Evolutionary conservation across 2,113 vertebrate genomes (phyloP), one percentile per base, ranked within the genome.

Genomic region (Alexandromys fortis): DNA sequence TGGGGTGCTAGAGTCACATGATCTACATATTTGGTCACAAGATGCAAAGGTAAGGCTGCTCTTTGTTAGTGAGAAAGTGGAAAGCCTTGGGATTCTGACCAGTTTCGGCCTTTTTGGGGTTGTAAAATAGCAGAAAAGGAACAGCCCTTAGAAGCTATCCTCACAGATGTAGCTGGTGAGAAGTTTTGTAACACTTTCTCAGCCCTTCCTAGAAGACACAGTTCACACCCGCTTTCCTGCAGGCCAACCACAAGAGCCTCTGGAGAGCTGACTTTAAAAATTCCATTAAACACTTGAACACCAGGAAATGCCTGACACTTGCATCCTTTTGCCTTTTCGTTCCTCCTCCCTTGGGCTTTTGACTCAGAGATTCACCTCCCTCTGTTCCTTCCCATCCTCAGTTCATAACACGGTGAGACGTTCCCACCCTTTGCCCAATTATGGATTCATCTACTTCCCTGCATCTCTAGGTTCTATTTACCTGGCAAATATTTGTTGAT

Each of bases 101-200:
- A 30, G 17, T 79, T 89, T 95, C 17, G n/a, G 21, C 91, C 21
- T 73, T 35, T 45, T 22, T 19, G 61, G 67, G 58, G 30, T 83
- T 94, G 6, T 76, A 13, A 91, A 89, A 58, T 33, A 30, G 42
- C 45, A 70, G 65, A 93, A 90, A 91, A 70, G 55, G 91, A 90
- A 91, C 5, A 92, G 55, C 33, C 14, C 21, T 33, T 72, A 70
- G 61, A 93, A 89, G 91, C 35, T 91, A 4, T 94, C 65, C 79
- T 76, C 92, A 52, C 16, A 95, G 70, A 91, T 6, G 19, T 16
- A 26, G 55, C 67, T 90, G 17, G 11, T 61, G 33, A 67, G 19
- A 92, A 93, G 24, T 42, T 81, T 87, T 73, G 22, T 63, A 89
- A 79, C 38, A 42, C 38, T 96, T 3, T 77, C 67, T 82, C 45